Evolutionary conservation across 1,140 invertebrate species (phyloP), one percentile per base, ranked within the genome.

Genomic region (Phortica variegata): DNA sequence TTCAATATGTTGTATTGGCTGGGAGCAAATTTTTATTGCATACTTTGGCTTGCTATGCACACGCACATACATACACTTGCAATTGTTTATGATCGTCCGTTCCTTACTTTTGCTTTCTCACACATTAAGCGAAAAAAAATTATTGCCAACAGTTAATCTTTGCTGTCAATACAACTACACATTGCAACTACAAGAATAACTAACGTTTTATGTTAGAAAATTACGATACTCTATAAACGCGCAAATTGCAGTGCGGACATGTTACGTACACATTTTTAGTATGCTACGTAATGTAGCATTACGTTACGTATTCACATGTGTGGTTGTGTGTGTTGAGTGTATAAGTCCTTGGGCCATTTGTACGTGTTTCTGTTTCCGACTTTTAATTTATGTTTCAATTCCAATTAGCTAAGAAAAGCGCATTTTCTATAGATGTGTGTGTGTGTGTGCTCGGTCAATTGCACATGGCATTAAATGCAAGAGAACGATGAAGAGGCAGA

Each of bases 301-400:
- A 62, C 37, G 43, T 56, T 52, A 58, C 47, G 45, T 49, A 54
- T 49, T 62, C 58, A 49, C 52, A 58, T 42, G 56, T 47, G 42
- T 45, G 40, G 33, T 5, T 26, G 20, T 29, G 20, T 37, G 32
- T 32, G 20, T 54, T 62, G 60, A 63, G 50, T 68, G 63, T 63
- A 65, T 65, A 66, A 51, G 43, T 47, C 36, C 42, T 41, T 26
- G 5, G 23, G 45, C 34, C 55, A 47, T 62, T 52, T 50, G 54
- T 52, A 42, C 45, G 44, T 52, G 51, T 38, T 29, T 38, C 42
- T 46, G 53, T 57, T 52, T 60, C 49, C 56, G 60, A 63, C 63
- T 57, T 59, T 68, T 68, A 68, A 68, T 68, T 68, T 68, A 68
- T 68, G 63, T 68, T 68, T 68, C 63, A 68, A 68, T 68, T 68